phyloP scores from a whole-genome alignment of 2,113 vertebrate genomes.

The Marmota monax region DNA sequence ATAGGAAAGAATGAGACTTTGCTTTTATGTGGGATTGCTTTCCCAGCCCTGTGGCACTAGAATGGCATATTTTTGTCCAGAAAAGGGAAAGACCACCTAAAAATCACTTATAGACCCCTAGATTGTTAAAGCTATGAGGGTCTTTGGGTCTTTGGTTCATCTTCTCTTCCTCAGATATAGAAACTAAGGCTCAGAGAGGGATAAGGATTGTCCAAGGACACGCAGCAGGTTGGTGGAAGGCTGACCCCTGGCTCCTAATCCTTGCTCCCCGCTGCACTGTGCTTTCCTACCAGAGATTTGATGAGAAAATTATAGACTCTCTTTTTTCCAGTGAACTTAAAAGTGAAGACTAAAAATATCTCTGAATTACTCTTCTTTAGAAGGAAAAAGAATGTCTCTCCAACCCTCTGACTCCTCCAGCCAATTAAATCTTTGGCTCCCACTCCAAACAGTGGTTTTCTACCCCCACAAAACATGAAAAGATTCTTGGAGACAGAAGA shows the following conservation, averaged over 20 bases:
- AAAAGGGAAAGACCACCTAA: not conserved
- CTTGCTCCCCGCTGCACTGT: not conserved
- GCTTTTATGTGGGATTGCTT: not conserved
- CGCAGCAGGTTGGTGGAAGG: not conserved
- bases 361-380: constrained; percentile 64
- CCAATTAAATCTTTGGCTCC: constrained; percentile 69
- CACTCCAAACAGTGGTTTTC: constrained; percentile 24
- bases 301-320: constrained; percentile 4
- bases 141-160: not conserved
- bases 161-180: not conserved
- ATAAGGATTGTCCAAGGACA: not conserved
- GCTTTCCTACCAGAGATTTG: not conserved
- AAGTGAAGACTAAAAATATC: constrained; percentile 63
- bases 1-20: not conserved
- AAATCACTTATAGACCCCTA: not conserved
- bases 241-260: not conserved
- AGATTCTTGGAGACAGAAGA: not conserved
- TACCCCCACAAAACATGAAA: not conserved
- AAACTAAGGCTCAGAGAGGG: constrained; percentile 24
- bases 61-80: not conserved
- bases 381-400: constrained; percentile 20
- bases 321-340: constrained; percentile 53
- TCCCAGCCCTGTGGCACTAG: not conserved
- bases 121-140: not conserved
- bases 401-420: constrained; percentile 62